phyloP scores from a whole-genome alignment of 2,888 invertebrate genomes.

The Xylota sylvarum region DNA sequence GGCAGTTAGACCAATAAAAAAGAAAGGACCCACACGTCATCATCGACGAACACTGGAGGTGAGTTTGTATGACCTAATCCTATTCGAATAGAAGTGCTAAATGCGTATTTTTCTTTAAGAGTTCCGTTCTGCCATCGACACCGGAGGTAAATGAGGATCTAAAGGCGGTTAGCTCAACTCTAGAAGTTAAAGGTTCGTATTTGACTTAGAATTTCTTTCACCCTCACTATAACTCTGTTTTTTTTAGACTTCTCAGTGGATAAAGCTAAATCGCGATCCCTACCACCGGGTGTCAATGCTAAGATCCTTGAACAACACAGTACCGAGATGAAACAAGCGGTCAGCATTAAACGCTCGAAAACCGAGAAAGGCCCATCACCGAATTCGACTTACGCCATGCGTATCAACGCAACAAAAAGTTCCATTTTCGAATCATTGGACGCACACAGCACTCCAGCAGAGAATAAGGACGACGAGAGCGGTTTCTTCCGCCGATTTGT shows the following conservation, averaged over 20 bases:
- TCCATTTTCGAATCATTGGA: slow-evolving; percentile 61
- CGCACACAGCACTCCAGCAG: slow-evolving; percentile 78
- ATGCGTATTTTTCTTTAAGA: slow-evolving; percentile 80
- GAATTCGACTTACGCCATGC: slow-evolving; percentile 56
- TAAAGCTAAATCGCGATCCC: slow-evolving; percentile 83
- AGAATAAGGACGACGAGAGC: slow-evolving; percentile 85
- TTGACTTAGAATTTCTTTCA: background rate
- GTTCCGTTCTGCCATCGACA: slow-evolving; percentile 88
- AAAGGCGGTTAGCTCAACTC: slow-evolving; percentile 87
- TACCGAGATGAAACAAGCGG: slow-evolving; percentile 53
- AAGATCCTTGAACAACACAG: slow-evolving; percentile 80
- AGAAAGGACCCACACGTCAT: slow-evolving; percentile 90
- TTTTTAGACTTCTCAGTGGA: slow-evolving; percentile 78
- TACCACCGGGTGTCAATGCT: slow-evolving; percentile 82
- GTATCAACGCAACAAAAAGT: slow-evolving; percentile 63
- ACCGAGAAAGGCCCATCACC: slow-evolving; percentile 74
- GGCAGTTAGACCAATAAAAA: slow-evolving; percentile 90
- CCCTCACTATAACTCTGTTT: background rate
- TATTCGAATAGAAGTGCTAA: slow-evolving; percentile 53
- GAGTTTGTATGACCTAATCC: slow-evolving; percentile 78
- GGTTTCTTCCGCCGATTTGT: slow-evolving; percentile 89
- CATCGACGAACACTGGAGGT: slow-evolving; percentile 87
- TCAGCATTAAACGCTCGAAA: slow-evolving; percentile 77
- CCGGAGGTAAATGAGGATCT: slow-evolving; percentile 92
- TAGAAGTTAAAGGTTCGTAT: slow-evolving; percentile 84